These are phyloP conservation scores for Salmo trutta DNA, from an alignment of 2,797 vertebrate species.

Conservation along the genomic window DNA sequence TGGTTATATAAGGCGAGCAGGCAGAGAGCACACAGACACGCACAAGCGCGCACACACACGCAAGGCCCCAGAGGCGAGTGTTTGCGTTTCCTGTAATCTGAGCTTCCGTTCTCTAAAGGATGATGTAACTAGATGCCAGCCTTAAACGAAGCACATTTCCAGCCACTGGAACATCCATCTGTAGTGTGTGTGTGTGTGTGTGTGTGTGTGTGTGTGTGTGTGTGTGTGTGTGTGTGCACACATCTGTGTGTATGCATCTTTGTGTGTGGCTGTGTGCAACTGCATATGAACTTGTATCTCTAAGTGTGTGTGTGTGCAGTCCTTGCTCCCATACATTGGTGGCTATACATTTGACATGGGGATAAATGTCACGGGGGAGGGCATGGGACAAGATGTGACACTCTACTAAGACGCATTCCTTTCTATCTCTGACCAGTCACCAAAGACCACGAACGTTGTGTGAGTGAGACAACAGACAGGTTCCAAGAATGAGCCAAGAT, in stretches of 20 bases:
- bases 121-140: constrained; percentile 79
- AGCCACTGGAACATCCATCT: constrained; percentile 36
- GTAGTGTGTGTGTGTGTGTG: background rate
- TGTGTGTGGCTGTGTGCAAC: background rate
- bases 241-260: background rate
- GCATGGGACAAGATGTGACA: constrained; percentile 60
- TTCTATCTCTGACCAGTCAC: constrained; percentile 48
- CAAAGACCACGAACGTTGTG: constrained; percentile 16
- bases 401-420: constrained; percentile 63
- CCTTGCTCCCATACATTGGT: constrained; percentile 13
- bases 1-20: constrained; percentile 69
- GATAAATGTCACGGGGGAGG: constrained; percentile 43
- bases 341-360: constrained; percentile 34
- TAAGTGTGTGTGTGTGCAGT: constrained; percentile 51
- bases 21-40: constrained; percentile 38
- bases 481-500: background rate
- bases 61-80: constrained; percentile 64
- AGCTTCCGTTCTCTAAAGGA: constrained; percentile 79
- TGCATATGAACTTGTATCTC: background rate
- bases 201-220: constrained; percentile 5
- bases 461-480: background rate
- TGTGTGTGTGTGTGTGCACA: background rate
- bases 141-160: constrained; percentile 54
- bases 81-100: constrained; percentile 84
- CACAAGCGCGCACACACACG: constrained; percentile 35